phyloP scores from a whole-genome alignment of 2,888 invertebrate species.

The Sinelater perroti region DNA sequence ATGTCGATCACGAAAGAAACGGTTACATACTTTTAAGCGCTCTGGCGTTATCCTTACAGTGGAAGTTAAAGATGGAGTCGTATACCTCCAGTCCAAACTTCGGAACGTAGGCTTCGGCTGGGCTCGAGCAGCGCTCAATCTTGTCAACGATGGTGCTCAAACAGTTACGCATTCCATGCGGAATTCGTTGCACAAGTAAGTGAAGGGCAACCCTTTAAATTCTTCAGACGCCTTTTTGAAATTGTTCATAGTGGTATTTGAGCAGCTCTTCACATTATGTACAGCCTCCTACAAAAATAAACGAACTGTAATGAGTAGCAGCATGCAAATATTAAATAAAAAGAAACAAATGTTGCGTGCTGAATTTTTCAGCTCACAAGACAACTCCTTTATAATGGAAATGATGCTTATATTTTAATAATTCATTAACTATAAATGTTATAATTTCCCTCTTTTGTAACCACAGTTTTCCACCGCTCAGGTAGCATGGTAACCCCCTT shows the following conservation, averaged over 20 bases:
- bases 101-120: conserved; percentile 24
- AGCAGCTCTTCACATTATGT: conserved; percentile 14
- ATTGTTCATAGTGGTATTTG: not conserved
- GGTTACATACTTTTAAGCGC: conserved; percentile 24
- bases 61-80: conserved; percentile 26
- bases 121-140: conserved; percentile 20
- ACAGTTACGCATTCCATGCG: conserved; percentile 17
- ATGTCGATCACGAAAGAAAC: not conserved
- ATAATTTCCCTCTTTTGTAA: too few relatives aligned
- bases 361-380: too few relatives aligned
- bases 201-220: conserved; percentile 11
- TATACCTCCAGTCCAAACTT: conserved; percentile 27
- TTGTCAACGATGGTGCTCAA: conserved; percentile 7
- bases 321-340: too few relatives aligned
- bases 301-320: too few relatives aligned
- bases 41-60: conserved; percentile 22
- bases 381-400: too few relatives aligned
- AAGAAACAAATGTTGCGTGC: too few relatives aligned
- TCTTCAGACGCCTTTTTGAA: conserved; percentile 5
- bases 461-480: too few relatives aligned
- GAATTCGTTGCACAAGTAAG: conserved; percentile 21
- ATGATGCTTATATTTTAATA: too few relatives aligned
- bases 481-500: too few relatives aligned
- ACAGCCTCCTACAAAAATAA: conserved; percentile 22
- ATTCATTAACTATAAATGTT: too few relatives aligned